phyloP scores from a whole-genome alignment of 2,797 vertebrate species.

The Aplochiton taeniatus region DNA sequence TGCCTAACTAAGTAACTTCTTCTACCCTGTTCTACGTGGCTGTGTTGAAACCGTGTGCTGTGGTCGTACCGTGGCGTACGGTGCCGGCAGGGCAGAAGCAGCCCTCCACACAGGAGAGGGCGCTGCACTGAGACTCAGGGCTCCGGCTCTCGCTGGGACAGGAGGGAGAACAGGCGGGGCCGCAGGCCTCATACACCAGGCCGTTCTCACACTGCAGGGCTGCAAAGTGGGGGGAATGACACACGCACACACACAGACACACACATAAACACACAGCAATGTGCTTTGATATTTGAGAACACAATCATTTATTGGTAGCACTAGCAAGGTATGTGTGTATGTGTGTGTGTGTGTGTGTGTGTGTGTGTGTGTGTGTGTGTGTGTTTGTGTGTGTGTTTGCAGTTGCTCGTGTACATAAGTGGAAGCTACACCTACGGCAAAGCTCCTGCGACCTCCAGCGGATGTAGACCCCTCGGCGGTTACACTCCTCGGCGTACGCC shows the following conservation, averaged over 20 bases:
- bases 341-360: neutral
- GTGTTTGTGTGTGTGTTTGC: neutral
- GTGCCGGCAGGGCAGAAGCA: slow-evolving; percentile 86
- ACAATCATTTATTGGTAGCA: no score
- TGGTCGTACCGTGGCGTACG: slow-evolving; percentile 74
- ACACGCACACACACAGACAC: neutral
- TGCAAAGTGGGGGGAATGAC: slow-evolving; percentile 40
- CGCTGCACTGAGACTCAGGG: slow-evolving; percentile 69
- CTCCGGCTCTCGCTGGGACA: slow-evolving; percentile 69
- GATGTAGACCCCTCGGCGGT: slow-evolving; percentile 74
- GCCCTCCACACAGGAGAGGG: slow-evolving; percentile 84
- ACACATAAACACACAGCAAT: neutral
- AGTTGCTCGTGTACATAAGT: no score
- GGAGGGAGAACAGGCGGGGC: slow-evolving; percentile 77
- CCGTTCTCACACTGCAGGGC: slow-evolving; percentile 89
- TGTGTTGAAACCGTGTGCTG: neutral
- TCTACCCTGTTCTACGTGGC: no score
- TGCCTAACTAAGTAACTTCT: no score
- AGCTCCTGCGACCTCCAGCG: slow-evolving; percentile 91
- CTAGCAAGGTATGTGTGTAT: neutral
- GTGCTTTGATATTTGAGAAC: no score
- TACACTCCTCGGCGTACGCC: slow-evolving; percentile 85
- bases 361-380: neutral
- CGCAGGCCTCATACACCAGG: slow-evolving; percentile 84
- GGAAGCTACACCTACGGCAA: slow-evolving; percentile 79